A percentile compares a stretch with the other conserved stretches of the same genome.
Conservation (phyloP, 2,113 vertebrate species). For the zebrafish (Danio rerio) region GRCz12tu NC_133189.1:8822501-8823000, state of each 20-base stretch:
- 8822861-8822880: conserved; percentile 22
- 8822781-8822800: conserved; percentile 49
- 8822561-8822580: too few species aligned
- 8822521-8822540: too few species aligned
- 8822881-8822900: conserved; percentile 25
- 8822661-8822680: too few species aligned
- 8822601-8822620: too few species aligned
- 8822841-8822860: conserved; percentile 37
- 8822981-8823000: conserved; percentile 15
- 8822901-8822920: neutral
- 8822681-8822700: too few species aligned
- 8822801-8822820: conserved; percentile 45
- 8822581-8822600: too few species aligned
- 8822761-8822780: conserved; percentile 7
- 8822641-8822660: too few species aligned
- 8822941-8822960: neutral
- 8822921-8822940: neutral
- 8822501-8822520: too few species aligned
- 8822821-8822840: conserved; percentile 25
- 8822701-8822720: too few species aligned
- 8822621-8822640: too few species aligned
- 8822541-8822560: too few species aligned
- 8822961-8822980: conserved; percentile 8
- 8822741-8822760: neutral
- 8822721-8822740: too few species aligned